Percentiles rank a stretch among this genome's conserved stretches.
Conservation (phyloP, 2,888 invertebrate species). For the Alentia gelatinosa region DNA sequence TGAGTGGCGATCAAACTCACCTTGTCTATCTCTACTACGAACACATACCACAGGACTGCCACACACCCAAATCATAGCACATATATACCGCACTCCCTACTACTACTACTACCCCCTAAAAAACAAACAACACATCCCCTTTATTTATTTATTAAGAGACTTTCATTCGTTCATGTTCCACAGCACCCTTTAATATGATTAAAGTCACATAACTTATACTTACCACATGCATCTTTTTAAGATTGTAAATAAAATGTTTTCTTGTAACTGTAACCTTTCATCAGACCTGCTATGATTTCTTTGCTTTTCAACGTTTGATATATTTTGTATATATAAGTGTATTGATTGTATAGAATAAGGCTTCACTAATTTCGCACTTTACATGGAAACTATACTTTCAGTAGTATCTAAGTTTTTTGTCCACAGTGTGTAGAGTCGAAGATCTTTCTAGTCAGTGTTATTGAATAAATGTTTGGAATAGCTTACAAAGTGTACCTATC, state of each 20-base stretch:
- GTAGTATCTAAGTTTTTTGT: neutral
- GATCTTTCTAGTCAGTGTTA: neutral
- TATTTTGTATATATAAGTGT: neutral
- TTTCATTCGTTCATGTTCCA: neutral
- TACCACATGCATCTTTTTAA: neutral
- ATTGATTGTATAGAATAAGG: neutral
- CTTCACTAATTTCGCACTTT: neutral
- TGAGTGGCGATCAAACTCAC: slow-evolving; percentile 44
- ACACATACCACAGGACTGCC: slow-evolving; percentile 35
- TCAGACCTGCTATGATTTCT: neutral
- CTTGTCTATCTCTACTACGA: slow-evolving; percentile 30
- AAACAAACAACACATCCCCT: neutral
- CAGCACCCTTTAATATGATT: neutral
- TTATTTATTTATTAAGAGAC: too few relatives aligned
- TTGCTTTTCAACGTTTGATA: neutral
- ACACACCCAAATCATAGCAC: slow-evolving; percentile 30
- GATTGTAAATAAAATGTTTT: neutral
- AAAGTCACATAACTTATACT: neutral
- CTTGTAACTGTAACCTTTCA: neutral
- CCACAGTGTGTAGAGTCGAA: neutral
- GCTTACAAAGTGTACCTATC: neutral
- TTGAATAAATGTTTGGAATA: neutral
- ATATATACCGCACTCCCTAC: too few relatives aligned
- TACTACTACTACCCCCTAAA: neutral
- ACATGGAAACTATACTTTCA: neutral